Evolutionary conservation across 2,888 invertebrate genomes (phyloP).

Genomic region (Choristoneura rosaceana): DNA sequence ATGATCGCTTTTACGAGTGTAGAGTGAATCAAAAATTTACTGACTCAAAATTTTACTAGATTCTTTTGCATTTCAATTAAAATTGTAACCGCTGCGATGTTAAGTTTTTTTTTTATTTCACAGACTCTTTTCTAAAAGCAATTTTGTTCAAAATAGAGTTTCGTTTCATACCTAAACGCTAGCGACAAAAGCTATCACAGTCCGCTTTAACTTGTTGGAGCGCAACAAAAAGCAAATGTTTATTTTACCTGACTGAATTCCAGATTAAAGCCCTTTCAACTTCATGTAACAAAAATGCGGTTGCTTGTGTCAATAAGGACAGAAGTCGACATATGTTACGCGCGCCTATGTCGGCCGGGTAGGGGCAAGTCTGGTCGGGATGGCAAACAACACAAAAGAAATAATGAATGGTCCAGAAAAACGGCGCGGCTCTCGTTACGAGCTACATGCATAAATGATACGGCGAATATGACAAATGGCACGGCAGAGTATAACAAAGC

Average conservation of each 20-base stretch:
- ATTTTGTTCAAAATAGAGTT: conserved; percentile 37
- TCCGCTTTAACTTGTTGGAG: conserved; percentile 59
- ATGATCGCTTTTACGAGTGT: background rate
- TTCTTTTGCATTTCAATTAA: conserved; percentile 28
- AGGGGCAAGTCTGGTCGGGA: conserved; percentile 68
- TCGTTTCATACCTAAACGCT: conserved; percentile 41
- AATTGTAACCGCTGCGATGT: background rate
- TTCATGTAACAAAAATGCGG: conserved; percentile 73
- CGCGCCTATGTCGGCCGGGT: conserved; percentile 66
- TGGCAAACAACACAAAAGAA: conserved; percentile 79
- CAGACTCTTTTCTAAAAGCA: conserved; percentile 36
- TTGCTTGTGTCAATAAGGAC: conserved; percentile 71
- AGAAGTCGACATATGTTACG: conserved; percentile 66
- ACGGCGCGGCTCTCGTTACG: conserved; percentile 78
- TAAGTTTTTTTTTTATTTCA: conserved; percentile 27
- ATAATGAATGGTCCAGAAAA: conserved; percentile 84
- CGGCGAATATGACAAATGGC: conserved; percentile 84
- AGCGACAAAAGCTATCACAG: conserved; percentile 48
- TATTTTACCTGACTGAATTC: conserved; percentile 75
- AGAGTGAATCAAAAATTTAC: background rate
- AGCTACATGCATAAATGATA: conserved; percentile 84
- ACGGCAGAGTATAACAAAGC: conserved; percentile 84
- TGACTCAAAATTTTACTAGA: background rate
- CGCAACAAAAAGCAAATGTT: conserved; percentile 68
- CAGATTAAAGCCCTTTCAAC: conserved; percentile 74